phyloP scores from a whole-genome alignment of 2,888 invertebrate species.

The Ochropleura plecta region DNA sequence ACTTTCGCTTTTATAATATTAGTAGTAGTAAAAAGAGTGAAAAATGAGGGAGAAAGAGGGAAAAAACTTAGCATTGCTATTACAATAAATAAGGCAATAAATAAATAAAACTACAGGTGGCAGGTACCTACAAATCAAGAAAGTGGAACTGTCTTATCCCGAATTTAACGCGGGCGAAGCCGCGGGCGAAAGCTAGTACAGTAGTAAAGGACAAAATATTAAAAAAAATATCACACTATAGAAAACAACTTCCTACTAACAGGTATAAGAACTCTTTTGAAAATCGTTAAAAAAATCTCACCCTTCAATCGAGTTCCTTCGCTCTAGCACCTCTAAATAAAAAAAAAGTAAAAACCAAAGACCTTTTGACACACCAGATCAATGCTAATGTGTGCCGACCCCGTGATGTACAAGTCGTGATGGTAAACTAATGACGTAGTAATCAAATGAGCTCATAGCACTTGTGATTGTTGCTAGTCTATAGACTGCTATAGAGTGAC shows the following conservation, averaged over 20 bases:
- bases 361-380: conserved; percentile 3
- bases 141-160: no score
- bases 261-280: not conserved
- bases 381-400: conserved; percentile 22
- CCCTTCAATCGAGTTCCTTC: not conserved
- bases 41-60: no score
- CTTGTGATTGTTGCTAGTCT: conserved; percentile 69
- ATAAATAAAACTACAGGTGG: no score
- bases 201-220: not conserved
- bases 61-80: no score
- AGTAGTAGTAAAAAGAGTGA: no score
- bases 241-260: not conserved
- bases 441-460: conserved; percentile 58
- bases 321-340: not conserved
- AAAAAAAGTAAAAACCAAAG: conserved; percentile 10
- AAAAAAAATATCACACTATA: not conserved
- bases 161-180: no score
- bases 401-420: conserved; percentile 34
- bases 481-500: conserved; percentile 46
- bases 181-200: no score
- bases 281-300: not conserved
- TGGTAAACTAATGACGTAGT: conserved; percentile 64
- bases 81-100: no score
- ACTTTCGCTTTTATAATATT: no score
- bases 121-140: no score